A percentile compares a stretch with the other conserved stretches of the same genome.
phyloP scores from a whole-genome alignment of 2,113 vertebrate genomes.

The Columba livia region DNA sequence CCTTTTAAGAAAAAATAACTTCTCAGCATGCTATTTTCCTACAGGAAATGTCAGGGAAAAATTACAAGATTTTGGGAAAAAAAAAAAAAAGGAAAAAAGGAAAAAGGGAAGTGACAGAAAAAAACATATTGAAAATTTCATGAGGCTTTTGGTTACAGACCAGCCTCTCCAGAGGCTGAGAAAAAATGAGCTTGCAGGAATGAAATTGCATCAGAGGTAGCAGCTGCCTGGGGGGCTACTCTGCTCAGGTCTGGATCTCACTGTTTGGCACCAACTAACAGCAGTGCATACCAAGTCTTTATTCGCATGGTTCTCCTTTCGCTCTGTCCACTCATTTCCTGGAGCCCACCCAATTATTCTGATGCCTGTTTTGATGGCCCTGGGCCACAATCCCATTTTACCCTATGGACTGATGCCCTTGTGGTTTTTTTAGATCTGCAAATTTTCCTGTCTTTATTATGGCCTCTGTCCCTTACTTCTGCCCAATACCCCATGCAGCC shows the following conservation, averaged over 20 bases:
- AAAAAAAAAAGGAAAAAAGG: not conserved
- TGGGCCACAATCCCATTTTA: not conserved
- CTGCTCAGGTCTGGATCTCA: not conserved
- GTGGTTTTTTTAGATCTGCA: not conserved
- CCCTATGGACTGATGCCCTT: not conserved
- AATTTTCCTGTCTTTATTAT: not conserved
- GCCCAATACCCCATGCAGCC: not conserved
- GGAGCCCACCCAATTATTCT: not conserved
- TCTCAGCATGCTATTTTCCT: not conserved
- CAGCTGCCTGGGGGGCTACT: not conserved
- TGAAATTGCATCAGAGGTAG: not conserved
- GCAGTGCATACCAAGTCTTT: not conserved
- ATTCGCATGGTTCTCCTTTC: not conserved
- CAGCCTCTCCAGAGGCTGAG: not conserved
- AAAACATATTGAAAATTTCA: not conserved
- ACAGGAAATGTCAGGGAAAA: not conserved
- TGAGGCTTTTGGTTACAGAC: not conserved
- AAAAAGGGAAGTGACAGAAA: rapidly evolving
- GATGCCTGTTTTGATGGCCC: not conserved
- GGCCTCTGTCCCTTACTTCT: not conserved
- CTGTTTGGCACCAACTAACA: not conserved
- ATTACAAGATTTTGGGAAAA: not conserved
- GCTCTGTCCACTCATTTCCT: not conserved
- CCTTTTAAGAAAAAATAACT: not conserved
- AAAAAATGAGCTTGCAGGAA: not conserved